A percentile compares a stretch with the other conserved stretches of the same genome.
Evolutionary conservation across 2,113 vertebrate species (phyloP).

Genomic region (Pachyramphus minor): DNA sequence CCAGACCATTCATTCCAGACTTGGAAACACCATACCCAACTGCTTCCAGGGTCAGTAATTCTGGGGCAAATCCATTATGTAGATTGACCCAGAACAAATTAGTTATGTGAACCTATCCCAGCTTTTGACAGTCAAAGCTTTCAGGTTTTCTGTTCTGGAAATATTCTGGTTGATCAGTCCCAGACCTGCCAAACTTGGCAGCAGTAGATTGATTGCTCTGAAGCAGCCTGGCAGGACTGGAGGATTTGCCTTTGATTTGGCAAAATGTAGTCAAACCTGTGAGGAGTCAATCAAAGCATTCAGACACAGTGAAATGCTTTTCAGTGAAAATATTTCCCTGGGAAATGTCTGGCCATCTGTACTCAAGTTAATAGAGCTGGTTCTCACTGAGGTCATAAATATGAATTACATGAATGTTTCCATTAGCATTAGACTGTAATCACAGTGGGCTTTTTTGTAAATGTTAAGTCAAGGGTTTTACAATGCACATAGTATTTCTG

Average conservation of each 20-base stretch:
- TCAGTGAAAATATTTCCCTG: conserved; percentile 10
- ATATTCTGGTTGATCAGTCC: fast-evolving
- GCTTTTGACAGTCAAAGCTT: not conserved
- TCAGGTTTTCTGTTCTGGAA: not conserved
- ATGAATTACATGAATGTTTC: not conserved
- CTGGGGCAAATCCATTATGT: not conserved
- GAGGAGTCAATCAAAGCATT: conserved; percentile 26
- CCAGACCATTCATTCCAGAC: not conserved
- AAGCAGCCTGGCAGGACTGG: not conserved
- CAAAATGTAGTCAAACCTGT: conserved; percentile 15
- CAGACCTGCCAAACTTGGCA: not conserved
- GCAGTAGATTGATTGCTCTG: not conserved
- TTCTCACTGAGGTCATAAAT: not conserved
- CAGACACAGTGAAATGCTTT: not conserved
- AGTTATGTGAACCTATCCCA: not conserved
- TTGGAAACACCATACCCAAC: not conserved
- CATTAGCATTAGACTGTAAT: not conserved
- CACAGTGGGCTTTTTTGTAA: not conserved
- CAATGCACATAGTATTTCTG: not conserved
- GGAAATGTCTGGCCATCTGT: conserved; percentile 1
- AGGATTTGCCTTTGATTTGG: conserved; percentile 2
- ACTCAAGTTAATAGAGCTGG: not conserved
- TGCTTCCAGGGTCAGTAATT: not conserved
- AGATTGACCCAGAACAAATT: not conserved
- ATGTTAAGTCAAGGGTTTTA: not conserved